Base-by-base conservation (phyloP, 2,113 vertebrate genomes). In the Anoura caudifer region DNA sequence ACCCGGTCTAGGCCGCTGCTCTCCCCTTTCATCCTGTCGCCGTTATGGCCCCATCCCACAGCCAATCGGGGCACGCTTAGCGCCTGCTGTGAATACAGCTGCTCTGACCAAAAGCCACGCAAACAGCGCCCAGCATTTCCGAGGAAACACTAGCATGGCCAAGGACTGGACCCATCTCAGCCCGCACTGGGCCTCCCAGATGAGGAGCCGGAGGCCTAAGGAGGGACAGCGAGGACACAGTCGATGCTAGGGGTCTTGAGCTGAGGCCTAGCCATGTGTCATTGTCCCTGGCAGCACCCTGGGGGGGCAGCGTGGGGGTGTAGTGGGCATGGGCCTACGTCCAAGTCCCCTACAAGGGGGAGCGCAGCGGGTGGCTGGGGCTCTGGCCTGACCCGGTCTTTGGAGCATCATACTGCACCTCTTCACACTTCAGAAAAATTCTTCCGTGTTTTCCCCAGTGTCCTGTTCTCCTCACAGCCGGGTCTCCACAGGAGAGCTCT, bases 231-330 rank as follows among this genome's bases (percentile, higher is more conserved):
- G 8, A 81, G 50, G 33, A 22, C 56, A 22, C 26, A 36, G 3
- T 1, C 20, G 80, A 69, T 36, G 33, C 47, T 38, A 24, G 8
- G 7, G 4, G 7, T 45, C 33, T 63, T 61, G 38, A n/a, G 24
- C 14, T 31, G 14, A 63, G 26, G 41, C 36, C 59, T 52, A 11
- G 43, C 24, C 41, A 7, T 47, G 61, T 36, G 28, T 20, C 12
- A 50, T n/a, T 70, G 16, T 50, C 26, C 26, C 82, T 50, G 17
- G 45, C 7, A 77, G 54, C 5, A 31, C 3, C 4, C 12, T 3
- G 1, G 9, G 10, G 20, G 4, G 3, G 0, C 7, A 3, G 26
- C 14, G 16, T 2, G 28, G 10, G 38, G 88, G 31, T 28, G 0
- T 0, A 2, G 4, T 43, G 56, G 63, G 13, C 87, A 38, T 4